Percentiles rank a stretch among this genome's conserved stretches.
Evolutionary conservation across 2,888 invertebrate genomes (phyloP).

Genomic region (Epinotia demarniana): DNA sequence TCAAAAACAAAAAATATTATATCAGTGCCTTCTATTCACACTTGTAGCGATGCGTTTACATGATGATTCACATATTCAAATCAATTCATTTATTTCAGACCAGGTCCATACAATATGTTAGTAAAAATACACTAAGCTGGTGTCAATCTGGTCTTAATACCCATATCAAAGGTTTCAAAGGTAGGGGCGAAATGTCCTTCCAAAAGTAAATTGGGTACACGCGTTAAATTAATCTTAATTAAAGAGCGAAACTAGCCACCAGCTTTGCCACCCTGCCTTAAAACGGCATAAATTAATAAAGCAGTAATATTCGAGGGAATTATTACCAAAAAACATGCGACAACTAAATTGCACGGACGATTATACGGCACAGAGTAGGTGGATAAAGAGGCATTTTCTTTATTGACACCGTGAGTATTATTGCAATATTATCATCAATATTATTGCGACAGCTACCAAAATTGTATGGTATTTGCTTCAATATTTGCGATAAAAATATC

Average conservation of each 20-base stretch:
- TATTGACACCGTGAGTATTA: background rate
- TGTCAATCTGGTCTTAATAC: background rate
- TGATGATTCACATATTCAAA: background rate
- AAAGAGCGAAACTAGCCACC: conserved; percentile 29
- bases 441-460: too few species aligned
- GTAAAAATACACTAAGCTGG: too few species aligned
- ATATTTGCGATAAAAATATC: background rate
- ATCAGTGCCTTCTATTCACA: background rate
- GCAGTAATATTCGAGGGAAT: conserved; percentile 53
- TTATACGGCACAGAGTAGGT: conserved; percentile 59
- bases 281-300: conserved; percentile 55
- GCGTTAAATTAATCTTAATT: conserved; percentile 30
- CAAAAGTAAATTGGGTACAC: conserved; percentile 14
- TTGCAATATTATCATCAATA: too few species aligned
- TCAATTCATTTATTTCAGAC: too few species aligned
- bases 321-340: conserved; percentile 62
- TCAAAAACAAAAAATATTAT: background rate
- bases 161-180: background rate
- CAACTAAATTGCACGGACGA: conserved; percentile 61
- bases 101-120: too few species aligned
- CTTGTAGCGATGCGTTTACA: background rate
- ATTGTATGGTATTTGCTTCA: too few species aligned
- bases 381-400: conserved; percentile 56
- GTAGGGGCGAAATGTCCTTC: background rate
- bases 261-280: conserved; percentile 46